Conservation (phyloP, 1,140 invertebrate genomes). For the Nasonia longicornis region DNA sequence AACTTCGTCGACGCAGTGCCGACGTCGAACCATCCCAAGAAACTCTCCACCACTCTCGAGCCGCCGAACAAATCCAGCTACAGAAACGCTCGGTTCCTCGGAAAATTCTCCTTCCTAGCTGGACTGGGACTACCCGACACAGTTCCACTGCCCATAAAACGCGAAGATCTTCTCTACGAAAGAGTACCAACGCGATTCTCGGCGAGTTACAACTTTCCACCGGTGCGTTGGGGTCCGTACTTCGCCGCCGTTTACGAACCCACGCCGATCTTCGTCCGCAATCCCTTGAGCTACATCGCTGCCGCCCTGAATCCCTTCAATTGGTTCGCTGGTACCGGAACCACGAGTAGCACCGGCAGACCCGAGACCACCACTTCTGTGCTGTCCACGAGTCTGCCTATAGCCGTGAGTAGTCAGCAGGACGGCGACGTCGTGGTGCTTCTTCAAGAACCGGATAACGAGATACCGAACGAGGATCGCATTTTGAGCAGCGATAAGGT, state of each 20-base stretch:
- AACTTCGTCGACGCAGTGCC: not conserved
- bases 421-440: slow-evolving; percentile 18
- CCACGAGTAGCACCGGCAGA: not conserved
- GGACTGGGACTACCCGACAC: slow-evolving; percentile 50
- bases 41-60: not conserved
- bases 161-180: not conserved
- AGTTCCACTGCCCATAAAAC: not conserved
- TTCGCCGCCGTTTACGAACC: slow-evolving; percentile 58
- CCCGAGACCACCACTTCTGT: slow-evolving; percentile 5
- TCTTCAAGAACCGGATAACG: slow-evolving; percentile 35
- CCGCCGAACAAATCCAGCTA: slow-evolving; percentile 16
- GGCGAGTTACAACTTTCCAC: slow-evolving; percentile 12
- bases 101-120: slow-evolving; percentile 58
- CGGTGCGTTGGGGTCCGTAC: slow-evolving; percentile 51
- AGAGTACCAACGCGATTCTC: not conserved
- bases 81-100: slow-evolving; percentile 52
- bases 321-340: slow-evolving; percentile 37
- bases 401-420: not conserved
- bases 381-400: not conserved
- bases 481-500: not conserved
- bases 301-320: slow-evolving; percentile 40
- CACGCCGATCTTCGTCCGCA: slow-evolving; percentile 42
- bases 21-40: not conserved
- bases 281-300: slow-evolving; percentile 29
- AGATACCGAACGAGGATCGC: slow-evolving; percentile 46